phyloP scores from a whole-genome alignment of 2,797 vertebrate genomes.

The Lacerta agilis region DNA sequence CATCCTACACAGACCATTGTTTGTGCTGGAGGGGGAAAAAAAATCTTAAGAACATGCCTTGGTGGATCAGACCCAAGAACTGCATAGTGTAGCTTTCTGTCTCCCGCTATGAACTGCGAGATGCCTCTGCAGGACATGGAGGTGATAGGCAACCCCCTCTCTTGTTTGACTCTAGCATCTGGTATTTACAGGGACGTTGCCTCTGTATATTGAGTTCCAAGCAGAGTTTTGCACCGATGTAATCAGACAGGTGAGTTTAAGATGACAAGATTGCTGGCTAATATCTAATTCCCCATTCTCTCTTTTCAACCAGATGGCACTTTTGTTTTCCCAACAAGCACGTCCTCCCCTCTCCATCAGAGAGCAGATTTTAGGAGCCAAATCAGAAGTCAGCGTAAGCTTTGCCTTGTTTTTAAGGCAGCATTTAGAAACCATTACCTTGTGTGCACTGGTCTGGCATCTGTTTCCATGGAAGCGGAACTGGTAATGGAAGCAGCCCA shows the following conservation, averaged over 20 bases:
- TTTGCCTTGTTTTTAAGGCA: conserved; percentile 57
- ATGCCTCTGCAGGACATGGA: neutral
- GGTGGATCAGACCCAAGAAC: neutral
- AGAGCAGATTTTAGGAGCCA: conserved; percentile 13
- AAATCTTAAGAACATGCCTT: no score
- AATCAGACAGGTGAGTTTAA: conserved; percentile 16
- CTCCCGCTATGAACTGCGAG: neutral
- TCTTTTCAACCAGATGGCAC: conserved; percentile 12
- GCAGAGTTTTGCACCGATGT: neutral
- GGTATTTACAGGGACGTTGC: neutral
- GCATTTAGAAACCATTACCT: conserved; percentile 59
- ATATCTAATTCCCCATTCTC: neutral
- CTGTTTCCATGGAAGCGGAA: conserved; percentile 74
- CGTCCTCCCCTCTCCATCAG: neutral
- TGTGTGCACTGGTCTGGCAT: conserved; percentile 43
- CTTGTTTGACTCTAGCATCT: neutral
- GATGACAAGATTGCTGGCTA: neutral
- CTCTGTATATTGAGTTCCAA: neutral
- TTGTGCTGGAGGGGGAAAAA: neutral
- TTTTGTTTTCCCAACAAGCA: neutral
- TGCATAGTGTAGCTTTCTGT: neutral
- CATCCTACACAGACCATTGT: no score
- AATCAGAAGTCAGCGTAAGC: neutral
- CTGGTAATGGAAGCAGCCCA: conserved; percentile 60
- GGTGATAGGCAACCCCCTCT: no score